Evolutionary conservation across 2,888 invertebrate species (phyloP).

Genomic region (Lithophane leautieri): DNA sequence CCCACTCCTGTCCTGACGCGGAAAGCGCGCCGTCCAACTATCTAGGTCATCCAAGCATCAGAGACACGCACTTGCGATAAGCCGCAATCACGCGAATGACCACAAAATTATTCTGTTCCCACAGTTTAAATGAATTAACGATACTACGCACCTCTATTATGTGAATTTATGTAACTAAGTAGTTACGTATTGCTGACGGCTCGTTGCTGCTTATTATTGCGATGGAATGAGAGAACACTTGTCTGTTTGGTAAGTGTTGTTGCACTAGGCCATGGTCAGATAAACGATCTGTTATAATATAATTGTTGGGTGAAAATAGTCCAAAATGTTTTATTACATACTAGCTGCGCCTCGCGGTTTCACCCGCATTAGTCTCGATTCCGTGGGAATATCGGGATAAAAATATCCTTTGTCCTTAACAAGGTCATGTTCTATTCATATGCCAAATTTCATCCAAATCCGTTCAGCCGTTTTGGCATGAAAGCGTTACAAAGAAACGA

Average conservation of each 20-base stretch:
- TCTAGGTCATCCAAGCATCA: slow-evolving; percentile 63
- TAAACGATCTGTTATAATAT: slow-evolving; percentile 5
- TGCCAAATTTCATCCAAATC: too few relatives aligned
- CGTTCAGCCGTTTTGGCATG: too few relatives aligned
- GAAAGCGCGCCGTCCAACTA: slow-evolving; percentile 57
- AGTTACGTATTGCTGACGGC: slow-evolving; percentile 50
- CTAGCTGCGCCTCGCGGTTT: too few relatives aligned
- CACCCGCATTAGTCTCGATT: too few relatives aligned
- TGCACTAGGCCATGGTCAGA: slow-evolving; percentile 52
- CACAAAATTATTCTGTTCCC: slow-evolving; percentile 68
- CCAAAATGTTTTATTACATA: slow-evolving; percentile 15
- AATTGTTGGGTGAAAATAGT: slow-evolving; percentile 14
- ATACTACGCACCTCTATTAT: slow-evolving; percentile 52
- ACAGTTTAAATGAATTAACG: slow-evolving; percentile 68
- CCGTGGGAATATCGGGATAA: too few relatives aligned
- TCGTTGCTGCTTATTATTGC: slow-evolving; percentile 34
- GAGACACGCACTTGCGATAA: slow-evolving; percentile 54
- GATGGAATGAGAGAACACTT: slow-evolving; percentile 38
- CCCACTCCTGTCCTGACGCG: slow-evolving; percentile 50
- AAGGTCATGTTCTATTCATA: too few relatives aligned
- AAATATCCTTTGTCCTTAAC: too few relatives aligned
- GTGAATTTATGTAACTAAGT: slow-evolving; percentile 57
- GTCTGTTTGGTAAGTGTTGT: slow-evolving; percentile 12
- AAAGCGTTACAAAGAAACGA: too few relatives aligned
- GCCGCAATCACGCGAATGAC: slow-evolving; percentile 60